Evolutionary conservation across 2,888 invertebrate species (phyloP).

Genomic region (Caenorhabditis sp.): DNA sequence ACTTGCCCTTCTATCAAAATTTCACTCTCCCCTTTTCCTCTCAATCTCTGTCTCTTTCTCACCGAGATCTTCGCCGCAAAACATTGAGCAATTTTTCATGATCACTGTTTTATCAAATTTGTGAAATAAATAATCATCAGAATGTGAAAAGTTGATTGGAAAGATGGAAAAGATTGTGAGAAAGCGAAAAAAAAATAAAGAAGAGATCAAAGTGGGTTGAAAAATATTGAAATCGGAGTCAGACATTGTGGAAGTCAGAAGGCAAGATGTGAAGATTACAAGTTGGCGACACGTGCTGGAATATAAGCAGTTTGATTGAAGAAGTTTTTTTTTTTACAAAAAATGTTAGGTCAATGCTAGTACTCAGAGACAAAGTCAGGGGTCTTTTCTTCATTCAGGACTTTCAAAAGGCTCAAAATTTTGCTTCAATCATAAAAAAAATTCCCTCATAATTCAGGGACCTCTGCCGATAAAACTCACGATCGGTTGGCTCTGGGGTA

Average conservation of each 20-base stretch:
- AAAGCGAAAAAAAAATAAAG: too few relatives aligned
- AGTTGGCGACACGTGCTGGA: constrained; percentile 54
- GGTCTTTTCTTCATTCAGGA: too few relatives aligned
- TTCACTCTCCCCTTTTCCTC: not conserved
- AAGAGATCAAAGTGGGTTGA: constrained; percentile 1
- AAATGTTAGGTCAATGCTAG: too few relatives aligned
- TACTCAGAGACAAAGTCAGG: too few relatives aligned
- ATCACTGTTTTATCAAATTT: not conserved
- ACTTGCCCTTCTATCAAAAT: not conserved
- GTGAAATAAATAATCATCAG: constrained; percentile 2
- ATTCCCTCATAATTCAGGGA: not conserved
- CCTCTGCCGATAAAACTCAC: constrained; percentile 45
- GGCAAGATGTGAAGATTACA: constrained; percentile 23
- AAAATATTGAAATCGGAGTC: not conserved
- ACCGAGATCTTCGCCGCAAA: not conserved
- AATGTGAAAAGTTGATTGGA: not conserved
- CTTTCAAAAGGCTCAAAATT: too few relatives aligned
- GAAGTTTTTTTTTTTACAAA: too few relatives aligned
- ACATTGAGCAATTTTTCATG: too few relatives aligned
- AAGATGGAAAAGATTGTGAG: not conserved
- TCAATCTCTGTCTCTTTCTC: not conserved
- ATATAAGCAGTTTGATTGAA: too few relatives aligned
- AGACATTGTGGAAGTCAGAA: not conserved
- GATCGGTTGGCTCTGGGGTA: constrained; percentile 50
- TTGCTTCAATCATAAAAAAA: too few relatives aligned